Evolutionary conservation across 2,888 invertebrate species (phyloP).

Genomic region (Rosalia funebris): DNA sequence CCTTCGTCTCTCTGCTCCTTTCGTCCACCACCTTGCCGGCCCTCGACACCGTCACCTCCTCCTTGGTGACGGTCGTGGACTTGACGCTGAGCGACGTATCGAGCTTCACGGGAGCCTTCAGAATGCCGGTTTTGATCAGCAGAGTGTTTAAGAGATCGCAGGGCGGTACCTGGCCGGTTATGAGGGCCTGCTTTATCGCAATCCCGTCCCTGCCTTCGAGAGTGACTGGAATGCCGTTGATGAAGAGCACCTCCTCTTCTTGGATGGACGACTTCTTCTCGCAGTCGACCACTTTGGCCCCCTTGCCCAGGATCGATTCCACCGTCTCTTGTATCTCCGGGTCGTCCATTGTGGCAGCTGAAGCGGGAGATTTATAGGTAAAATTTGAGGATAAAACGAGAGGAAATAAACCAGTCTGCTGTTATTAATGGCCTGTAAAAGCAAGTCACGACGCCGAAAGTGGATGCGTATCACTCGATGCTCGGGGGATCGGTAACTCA

Average conservation of each 20-base stretch:
- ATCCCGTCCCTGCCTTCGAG: slow-evolving; percentile 75
- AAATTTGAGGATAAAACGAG: slow-evolving; percentile 5
- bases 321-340: slow-evolving; percentile 79
- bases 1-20: slow-evolving; percentile 75
- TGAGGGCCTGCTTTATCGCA: slow-evolving; percentile 74
- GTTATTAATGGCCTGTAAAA: slow-evolving; percentile 7
- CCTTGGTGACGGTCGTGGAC: slow-evolving; percentile 75
- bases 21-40: slow-evolving; percentile 77
- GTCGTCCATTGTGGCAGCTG: slow-evolving; percentile 70
- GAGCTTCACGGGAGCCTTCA: slow-evolving; percentile 75
- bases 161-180: slow-evolving; percentile 76
- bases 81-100: slow-evolving; percentile 78
- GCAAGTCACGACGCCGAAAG: slow-evolving; percentile 36
- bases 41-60: slow-evolving; percentile 75
- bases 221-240: slow-evolving; percentile 76
- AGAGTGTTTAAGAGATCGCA: slow-evolving; percentile 77
- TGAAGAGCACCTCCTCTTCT: slow-evolving; percentile 76
- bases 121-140: slow-evolving; percentile 72
- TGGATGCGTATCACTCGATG: not conserved
- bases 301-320: slow-evolving; percentile 77
- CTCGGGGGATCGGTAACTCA: no score
- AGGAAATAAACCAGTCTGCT: slow-evolving; percentile 15
- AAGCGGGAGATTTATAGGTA: slow-evolving; percentile 3
- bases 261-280: slow-evolving; percentile 77
- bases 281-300: slow-evolving; percentile 77